Base-by-base conservation (phyloP, 2,113 vertebrate genomes). In the Phyllopteryx taeniolatus region DNA sequence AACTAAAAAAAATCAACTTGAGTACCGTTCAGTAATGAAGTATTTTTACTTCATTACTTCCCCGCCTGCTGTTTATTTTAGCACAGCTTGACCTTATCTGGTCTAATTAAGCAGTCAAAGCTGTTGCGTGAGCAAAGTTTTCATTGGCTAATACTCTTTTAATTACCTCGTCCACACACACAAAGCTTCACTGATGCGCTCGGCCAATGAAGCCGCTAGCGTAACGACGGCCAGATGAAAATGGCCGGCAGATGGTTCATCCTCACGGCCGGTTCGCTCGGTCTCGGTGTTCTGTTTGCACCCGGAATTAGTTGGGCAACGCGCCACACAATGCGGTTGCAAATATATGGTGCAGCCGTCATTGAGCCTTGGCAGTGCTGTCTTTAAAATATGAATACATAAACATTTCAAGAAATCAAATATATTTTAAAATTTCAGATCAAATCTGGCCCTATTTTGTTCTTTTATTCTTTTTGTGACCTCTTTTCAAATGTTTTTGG, bases 61-160 rank as follows among this genome's bases (percentile, higher is more conserved):
- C 17, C 6, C 6, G 15, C 6, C 49, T 8, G 15, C 49, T 51
- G 49, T 51, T 51, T 22, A 56, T 56, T n/a, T 22, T 56, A 11
- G 20, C 20, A 56, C 22, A 56, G 59, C 15, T 15, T 6, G 15
- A 33, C 51, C 72, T 70, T 73, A 73, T 71, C 8, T 54, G 51
- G 70, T 67, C 72, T 87, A 90, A 88, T 90, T 83, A 75, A 86
- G 86, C 82, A 80, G 13, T 72, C 70, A 59, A 83, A 85, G 83
- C 86, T 86, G 79, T 74, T 86, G 77, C 49, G 19, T 6, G n/a
- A 75, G 79, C 77, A 78, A 85, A 81, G 84, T 85, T 87, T 83
- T 84, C 83, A 84, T 91, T 85, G 69, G 84, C 84, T 88, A 89
- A 91, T 90, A 80, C 82, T 67, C 66, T 85, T 90, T 91, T 91